Evolutionary conservation across 2,113 vertebrate genomes (phyloP).

Genomic region (Monopterus albus): DNA sequence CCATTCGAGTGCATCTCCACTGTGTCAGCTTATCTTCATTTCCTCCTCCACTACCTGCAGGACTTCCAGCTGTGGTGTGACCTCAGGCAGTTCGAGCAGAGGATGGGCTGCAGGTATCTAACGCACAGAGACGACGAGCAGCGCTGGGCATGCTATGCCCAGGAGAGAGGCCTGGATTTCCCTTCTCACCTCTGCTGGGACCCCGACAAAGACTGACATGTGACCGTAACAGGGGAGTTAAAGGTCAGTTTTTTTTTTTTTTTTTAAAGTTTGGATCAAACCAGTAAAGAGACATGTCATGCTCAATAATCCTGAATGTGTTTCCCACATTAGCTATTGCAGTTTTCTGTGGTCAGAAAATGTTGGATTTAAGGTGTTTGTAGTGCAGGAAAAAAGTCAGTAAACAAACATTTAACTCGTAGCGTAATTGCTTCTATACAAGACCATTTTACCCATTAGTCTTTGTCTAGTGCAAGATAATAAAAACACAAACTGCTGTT

Average conservation of each 20-base stretch:
- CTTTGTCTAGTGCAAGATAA: background rate
- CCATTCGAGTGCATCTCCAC: no score
- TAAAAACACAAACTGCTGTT: conserved; percentile 42
- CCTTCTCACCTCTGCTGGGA: conserved; percentile 57
- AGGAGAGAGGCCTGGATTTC: conserved; percentile 64
- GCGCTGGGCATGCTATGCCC: conserved; percentile 65
- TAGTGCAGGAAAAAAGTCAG: no score
- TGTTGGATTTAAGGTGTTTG: no score
- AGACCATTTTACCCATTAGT: background rate
- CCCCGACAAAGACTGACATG: background rate
- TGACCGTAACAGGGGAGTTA: conserved; percentile 6
- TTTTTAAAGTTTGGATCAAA: background rate
- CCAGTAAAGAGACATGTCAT: background rate
- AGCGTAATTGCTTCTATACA: background rate
- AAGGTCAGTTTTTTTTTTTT: conserved; percentile 24
- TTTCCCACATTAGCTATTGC: no score
- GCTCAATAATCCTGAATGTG: background rate
- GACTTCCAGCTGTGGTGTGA: conserved; percentile 84
- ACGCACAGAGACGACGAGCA: conserved; percentile 77
- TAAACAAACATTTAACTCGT: no score
- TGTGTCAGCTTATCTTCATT: no score
- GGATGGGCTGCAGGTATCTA: conserved; percentile 76
- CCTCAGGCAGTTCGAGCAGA: conserved; percentile 78
- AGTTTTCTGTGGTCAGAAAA: no score
- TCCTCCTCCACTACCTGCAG: conserved; percentile 46